phyloP scores from a whole-genome alignment of 2,888 invertebrate genomes.

The Cyrtodaria siliqua region DNA sequence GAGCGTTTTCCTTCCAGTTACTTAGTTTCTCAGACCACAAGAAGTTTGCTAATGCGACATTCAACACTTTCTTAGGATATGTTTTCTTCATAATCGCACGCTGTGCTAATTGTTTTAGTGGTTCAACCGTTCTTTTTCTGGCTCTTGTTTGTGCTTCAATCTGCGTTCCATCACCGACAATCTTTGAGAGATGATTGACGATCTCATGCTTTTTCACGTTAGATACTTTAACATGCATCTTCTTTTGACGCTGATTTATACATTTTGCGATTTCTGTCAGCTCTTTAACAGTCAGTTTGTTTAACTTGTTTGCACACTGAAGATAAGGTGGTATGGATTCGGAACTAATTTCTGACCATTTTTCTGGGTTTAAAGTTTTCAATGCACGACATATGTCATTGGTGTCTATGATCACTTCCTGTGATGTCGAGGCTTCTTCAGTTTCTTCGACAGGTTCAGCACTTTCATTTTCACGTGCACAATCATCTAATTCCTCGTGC shows the following conservation, averaged over 20 bases:
- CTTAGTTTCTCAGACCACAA: slow-evolving; percentile 6
- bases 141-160: not conserved
- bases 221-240: too few species aligned
- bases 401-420: too few species aligned
- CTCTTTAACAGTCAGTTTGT: too few species aligned
- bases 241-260: too few species aligned
- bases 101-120: slow-evolving; percentile 5
- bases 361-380: too few species aligned
- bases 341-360: not conserved
- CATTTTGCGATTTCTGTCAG: too few species aligned
- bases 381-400: too few species aligned
- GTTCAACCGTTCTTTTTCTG: not conserved
- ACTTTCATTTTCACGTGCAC: too few species aligned
- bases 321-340: not conserved
- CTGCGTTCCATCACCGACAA: not conserved
- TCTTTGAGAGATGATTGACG: not conserved
- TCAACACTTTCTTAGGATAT: slow-evolving; percentile 14
- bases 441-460: too few species aligned
- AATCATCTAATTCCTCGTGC: too few species aligned
- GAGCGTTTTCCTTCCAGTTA: slow-evolving; percentile 5
- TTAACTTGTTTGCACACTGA: not conserved
- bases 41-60: slow-evolving; percentile 5
- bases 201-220: not conserved
- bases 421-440: too few species aligned
- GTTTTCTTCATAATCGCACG: slow-evolving; percentile 17